Base-by-base conservation (phyloP, 2,888 invertebrate species). In the Sabellastarte sp. region DNA sequence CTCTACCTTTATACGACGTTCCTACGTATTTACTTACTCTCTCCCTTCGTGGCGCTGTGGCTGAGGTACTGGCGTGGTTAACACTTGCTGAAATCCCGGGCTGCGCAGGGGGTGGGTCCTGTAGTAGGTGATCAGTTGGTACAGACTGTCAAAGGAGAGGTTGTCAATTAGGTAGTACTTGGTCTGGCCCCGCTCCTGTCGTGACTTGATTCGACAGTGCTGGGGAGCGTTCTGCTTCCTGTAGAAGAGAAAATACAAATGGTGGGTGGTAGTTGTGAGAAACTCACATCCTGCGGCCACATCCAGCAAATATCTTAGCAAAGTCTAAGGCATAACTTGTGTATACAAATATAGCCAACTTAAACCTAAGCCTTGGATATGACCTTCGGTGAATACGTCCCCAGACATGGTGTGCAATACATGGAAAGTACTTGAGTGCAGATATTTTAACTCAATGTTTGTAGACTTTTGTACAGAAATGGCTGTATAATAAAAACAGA, bases 31-130 rank as follows among this genome's bases (percentile, higher is more conserved):
- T 53, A 75, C 81, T 75, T 73, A 83, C 83, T 92, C 92, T 85
- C 92, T 91, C 63, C 90, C 91, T 82, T 95, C 95, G 76, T 97
- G 96, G 79, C 93, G 93, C 79, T 92, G 93, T 28, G 95, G 95
- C 81, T 95, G 96, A 0, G 96, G 95, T 1, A 96, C 95, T 0
- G 96, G 93, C 80, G 94, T 93, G 75, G 89, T 89, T 0, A 96
- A 86, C 0, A 89, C 91, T 73, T 95, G 93, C 32, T 91, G 88
- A 84, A 95, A 95, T 83, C 94, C 93, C 78, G 91, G 91, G 80
- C 94, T 95, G 41, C 93, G 87, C 58, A 97, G 85, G 61, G 95
- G 92, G 84, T 93, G 89, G 69, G 89, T 89, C 61, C 93, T 88
- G 84, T 97, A 97, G 84, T 95, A 90, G 32, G 92, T 92, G 66